A percentile compares a stretch with the other conserved stretches of the same genome.
Conservation (phyloP, 2,113 vertebrate species). For the Mustela nigripes region DNA sequence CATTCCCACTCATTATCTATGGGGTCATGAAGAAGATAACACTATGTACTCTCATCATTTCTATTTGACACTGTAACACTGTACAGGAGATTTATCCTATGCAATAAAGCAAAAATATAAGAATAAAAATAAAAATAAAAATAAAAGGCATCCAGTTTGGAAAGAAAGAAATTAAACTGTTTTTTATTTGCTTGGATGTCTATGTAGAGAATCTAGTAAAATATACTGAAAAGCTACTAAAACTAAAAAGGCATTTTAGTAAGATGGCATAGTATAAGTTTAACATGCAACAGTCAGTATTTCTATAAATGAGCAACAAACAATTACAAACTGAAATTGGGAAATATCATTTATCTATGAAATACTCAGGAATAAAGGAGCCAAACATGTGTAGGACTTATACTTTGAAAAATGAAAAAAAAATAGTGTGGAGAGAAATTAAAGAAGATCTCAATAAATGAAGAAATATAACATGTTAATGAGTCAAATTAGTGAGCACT, state of each 20-base stretch:
- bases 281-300: background rate
- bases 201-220: background rate
- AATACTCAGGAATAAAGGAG: background rate
- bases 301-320: background rate
- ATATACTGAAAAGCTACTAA: constrained; percentile 25
- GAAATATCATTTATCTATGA: background rate
- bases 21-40: background rate
- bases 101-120: background rate
- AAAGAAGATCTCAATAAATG: background rate
- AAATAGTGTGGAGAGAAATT: background rate
- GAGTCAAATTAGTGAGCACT: background rate
- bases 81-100: background rate
- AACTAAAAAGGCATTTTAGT: background rate
- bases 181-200: background rate
- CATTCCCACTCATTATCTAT: background rate
- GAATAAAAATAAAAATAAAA: background rate
- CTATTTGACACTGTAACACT: background rate
- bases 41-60: background rate
- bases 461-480: background rate
- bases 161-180: constrained; percentile 24
- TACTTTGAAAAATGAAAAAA: background rate
- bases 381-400: background rate
- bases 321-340: background rate
- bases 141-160: background rate
- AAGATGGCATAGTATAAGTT: background rate